phyloP scores from a whole-genome alignment of 2,888 invertebrate genomes.

The Mesorhabditis sp. region DNA sequence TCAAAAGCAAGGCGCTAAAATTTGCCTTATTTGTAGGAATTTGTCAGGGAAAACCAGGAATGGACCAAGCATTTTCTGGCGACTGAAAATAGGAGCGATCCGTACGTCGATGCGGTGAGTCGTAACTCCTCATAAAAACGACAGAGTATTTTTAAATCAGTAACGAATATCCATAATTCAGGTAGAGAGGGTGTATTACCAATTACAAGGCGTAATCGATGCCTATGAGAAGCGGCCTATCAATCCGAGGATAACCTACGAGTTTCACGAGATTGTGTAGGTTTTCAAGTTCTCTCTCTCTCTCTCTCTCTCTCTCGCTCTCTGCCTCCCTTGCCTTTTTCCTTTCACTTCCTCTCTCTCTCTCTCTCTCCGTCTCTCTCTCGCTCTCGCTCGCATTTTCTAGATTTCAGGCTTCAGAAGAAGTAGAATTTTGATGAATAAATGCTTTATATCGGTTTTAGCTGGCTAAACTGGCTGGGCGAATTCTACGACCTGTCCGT shows the following conservation, averaged over 20 bases:
- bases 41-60: background rate
- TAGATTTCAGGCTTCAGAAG: too few relatives aligned
- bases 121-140: background rate
- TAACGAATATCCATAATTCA: background rate
- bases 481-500: constrained; percentile 4
- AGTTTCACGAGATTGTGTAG: constrained; percentile 4
- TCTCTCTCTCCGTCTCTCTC: too few relatives aligned
- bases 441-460: background rate
- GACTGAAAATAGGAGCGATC: background rate
- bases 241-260: background rate
- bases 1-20: too few relatives aligned
- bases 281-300: background rate
- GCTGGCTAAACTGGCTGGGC: background rate
- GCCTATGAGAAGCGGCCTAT: background rate
- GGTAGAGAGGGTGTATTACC: background rate
- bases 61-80: background rate
- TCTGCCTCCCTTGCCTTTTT: too few relatives aligned
- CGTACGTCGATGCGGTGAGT: background rate
- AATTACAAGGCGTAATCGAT: constrained; percentile 4
- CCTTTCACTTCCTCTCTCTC: too few relatives aligned
- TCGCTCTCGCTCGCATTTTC: too few relatives aligned
- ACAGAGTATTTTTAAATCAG: background rate
- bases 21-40: background rate
- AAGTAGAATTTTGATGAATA: too few relatives aligned
- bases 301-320: background rate